Evolutionary conservation across 2,797 vertebrate genomes (phyloP).

Genomic region (Novumbra hubbsi): DNA sequence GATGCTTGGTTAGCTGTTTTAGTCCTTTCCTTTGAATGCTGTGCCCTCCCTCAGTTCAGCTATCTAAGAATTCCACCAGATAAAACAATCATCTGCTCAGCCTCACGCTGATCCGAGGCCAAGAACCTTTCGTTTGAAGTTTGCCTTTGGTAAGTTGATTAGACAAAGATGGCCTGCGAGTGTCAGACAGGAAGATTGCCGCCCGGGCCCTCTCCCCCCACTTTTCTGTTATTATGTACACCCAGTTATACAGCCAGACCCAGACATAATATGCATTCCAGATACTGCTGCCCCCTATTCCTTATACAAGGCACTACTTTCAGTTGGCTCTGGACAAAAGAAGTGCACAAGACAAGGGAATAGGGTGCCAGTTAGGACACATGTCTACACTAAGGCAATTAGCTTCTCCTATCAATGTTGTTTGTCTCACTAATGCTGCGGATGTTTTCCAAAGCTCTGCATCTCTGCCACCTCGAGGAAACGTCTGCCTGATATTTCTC

Average conservation of each 20-base stretch:
- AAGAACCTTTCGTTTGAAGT: slow-evolving; percentile 64
- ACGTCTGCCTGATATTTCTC: neutral
- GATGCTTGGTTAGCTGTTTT: neutral
- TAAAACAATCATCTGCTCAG: slow-evolving; percentile 71
- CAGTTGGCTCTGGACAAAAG: neutral
- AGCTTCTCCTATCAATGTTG: neutral
- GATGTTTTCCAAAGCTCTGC: neutral
- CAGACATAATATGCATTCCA: slow-evolving; percentile 26
- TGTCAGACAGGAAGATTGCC: slow-evolving; percentile 29
- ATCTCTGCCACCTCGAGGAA: neutral
- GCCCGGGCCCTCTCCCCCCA: slow-evolving; percentile 21
- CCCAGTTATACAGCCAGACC: slow-evolving; percentile 31
- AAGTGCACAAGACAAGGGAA: neutral
- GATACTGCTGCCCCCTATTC: neutral
- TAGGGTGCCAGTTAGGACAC: neutral
- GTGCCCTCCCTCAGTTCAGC: slow-evolving; percentile 48
- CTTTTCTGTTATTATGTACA: slow-evolving; percentile 58
- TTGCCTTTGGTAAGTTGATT: slow-evolving; percentile 40
- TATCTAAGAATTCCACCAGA: slow-evolving; percentile 75
- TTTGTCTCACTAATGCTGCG: slow-evolving; percentile 29
- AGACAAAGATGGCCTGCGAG: slow-evolving; percentile 14
- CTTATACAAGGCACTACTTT: neutral
- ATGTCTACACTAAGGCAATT: neutral
- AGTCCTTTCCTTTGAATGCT: slow-evolving; percentile 4
- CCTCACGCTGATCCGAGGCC: slow-evolving; percentile 61